phyloP scores from a whole-genome alignment of 2,888 invertebrate species.

The Bruchidius siliquastri region DNA sequence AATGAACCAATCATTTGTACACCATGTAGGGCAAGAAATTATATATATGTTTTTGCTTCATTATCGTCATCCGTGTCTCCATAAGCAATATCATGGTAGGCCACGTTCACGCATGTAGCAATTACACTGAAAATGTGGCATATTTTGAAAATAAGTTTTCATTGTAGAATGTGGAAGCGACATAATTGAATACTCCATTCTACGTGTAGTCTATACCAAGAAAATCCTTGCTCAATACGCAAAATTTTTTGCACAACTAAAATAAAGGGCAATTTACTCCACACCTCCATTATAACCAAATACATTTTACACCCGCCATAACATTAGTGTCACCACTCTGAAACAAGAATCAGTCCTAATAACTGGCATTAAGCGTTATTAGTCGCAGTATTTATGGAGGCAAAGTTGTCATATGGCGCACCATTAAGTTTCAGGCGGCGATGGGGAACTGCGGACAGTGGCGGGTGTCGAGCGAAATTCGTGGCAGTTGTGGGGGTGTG shows the following conservation, averaged over 20 bases:
- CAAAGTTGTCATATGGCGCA: slow-evolving; percentile 28
- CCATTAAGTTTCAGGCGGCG: slow-evolving; percentile 20
- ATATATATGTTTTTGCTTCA: too few relatives aligned
- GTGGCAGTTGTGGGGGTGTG: slow-evolving; percentile 41
- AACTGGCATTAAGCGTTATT: slow-evolving; percentile 28
- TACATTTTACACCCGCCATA: background rate
- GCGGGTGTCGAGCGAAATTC: slow-evolving; percentile 21
- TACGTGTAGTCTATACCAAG: background rate
- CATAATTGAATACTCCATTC: too few relatives aligned
- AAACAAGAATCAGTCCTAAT: slow-evolving; percentile 17
- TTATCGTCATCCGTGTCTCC: too few relatives aligned
- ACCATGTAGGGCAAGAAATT: too few relatives aligned
- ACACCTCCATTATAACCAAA: background rate
- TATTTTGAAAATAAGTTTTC: too few relatives aligned
- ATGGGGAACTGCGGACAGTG: slow-evolving; percentile 10
- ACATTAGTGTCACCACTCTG: slow-evolving; percentile 1
- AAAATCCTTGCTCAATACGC: background rate
- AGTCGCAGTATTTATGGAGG: slow-evolving; percentile 24
- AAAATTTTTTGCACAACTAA: background rate
- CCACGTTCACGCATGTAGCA: too few relatives aligned
- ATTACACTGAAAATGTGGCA: too few relatives aligned
- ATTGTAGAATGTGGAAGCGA: too few relatives aligned
- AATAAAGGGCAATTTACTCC: background rate
- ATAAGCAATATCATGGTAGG: too few relatives aligned
- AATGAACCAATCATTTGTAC: too few relatives aligned